A percentile compares a stretch with the other conserved stretches of the same genome.
These are phyloP conservation scores for Drosophila novamexicana DNA, from an alignment of 1,140 invertebrate species.

Conservation along the genomic window DNA sequence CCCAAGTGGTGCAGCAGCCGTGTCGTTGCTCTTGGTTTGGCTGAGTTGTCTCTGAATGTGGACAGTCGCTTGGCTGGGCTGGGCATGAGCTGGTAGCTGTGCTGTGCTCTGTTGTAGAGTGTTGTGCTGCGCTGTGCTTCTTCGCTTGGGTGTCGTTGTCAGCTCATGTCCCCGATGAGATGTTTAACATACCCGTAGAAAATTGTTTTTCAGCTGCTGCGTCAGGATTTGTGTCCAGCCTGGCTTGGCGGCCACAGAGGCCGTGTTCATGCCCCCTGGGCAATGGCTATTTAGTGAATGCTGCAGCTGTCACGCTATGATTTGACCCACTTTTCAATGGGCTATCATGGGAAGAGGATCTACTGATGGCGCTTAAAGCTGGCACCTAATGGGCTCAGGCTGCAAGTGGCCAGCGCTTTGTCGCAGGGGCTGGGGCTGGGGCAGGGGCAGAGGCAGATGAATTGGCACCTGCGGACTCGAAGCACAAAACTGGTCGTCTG, in stretches of 20 bases:
- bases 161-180: conserved; percentile 72
- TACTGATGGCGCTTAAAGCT: conserved; percentile 56
- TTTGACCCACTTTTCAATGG: conserved; percentile 71
- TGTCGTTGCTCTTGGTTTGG: conserved; percentile 27
- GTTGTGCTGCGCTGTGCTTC: conserved; percentile 1
- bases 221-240: conserved; percentile 72
- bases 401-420: conserved; percentile 36
- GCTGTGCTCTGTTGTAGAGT: not conserved
- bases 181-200: conserved; percentile 80
- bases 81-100: conserved; percentile 3
- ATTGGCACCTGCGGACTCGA: conserved; percentile 10
- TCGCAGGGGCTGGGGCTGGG: not conserved
- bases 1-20: conserved; percentile 22
- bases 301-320: conserved; percentile 58
- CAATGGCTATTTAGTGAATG: conserved; percentile 74
- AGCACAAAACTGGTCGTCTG: conserved; percentile 51
- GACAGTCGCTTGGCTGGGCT: conserved; percentile 38
- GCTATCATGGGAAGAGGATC: conserved; percentile 21
- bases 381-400: conserved; percentile 66
- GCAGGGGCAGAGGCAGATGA: conserved; percentile 18
- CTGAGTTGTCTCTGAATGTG: conserved; percentile 45
- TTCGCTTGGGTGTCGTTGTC: conserved; percentile 67
- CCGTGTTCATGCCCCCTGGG: conserved; percentile 17
- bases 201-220: conserved; percentile 77
- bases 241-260: conserved; percentile 16